Conservation (phyloP, 2,797 vertebrate genomes). For the Eulemur rubriventer region DNA sequence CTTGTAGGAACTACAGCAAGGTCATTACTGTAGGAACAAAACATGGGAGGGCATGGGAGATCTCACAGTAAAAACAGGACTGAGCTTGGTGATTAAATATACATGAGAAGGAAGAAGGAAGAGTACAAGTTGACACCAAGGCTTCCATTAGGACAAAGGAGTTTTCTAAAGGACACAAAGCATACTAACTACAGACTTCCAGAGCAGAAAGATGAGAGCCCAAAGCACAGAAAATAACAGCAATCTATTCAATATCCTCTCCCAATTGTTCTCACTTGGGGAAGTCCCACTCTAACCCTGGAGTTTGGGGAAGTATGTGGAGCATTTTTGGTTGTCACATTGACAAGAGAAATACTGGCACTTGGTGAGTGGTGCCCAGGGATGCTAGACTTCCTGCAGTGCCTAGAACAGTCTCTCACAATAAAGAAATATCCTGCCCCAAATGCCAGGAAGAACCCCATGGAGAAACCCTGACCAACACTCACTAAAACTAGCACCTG, state of each 20-base stretch:
- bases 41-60: neutral
- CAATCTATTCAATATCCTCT: fast-evolving
- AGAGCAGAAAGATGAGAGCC: neutral
- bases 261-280: neutral
- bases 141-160: neutral
- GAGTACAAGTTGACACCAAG: neutral
- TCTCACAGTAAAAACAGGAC: neutral
- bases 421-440: neutral
- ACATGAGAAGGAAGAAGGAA: neutral
- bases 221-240: neutral
- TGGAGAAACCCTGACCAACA: neutral
- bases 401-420: neutral
- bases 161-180: neutral
- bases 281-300: too few species aligned
- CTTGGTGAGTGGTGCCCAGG: neutral
- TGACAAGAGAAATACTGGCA: neutral
- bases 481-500: neutral
- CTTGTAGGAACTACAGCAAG: neutral
- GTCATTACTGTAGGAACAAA: neutral
- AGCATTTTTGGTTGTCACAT: neutral
- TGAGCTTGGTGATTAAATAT: neutral
- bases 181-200: neutral
- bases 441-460: neutral
- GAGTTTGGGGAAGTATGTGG: neutral
- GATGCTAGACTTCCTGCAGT: neutral